Base-by-base conservation (phyloP, 2,888 invertebrate species). In the Caenorhabditis sp. region DNA sequence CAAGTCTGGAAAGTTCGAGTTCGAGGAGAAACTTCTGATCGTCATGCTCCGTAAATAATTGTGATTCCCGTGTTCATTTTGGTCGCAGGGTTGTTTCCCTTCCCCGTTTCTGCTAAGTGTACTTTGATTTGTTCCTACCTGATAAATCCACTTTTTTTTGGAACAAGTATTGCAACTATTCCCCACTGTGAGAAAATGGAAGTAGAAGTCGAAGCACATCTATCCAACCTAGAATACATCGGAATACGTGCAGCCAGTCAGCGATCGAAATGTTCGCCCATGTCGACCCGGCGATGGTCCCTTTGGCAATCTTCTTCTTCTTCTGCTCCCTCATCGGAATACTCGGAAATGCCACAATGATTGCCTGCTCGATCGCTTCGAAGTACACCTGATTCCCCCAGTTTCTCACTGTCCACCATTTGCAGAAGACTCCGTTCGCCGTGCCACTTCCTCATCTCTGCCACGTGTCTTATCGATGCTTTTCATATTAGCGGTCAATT, bases 21-120 rank as follows among this genome's bases (percentile, higher is more conserved):
- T 88, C 53, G 88, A 88, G 70, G 88, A 88, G 79, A 88, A 88
- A 70, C 58, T 88, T 47, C 65, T 83, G 68, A 86, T 88, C 56
- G 82, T 86, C 64, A 69, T 88, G 58, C 68, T 88, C 61, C 83
- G 74, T 60, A 76, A 76, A 61, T 76, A 61, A 76, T 76, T 67
- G 60, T 76, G 67, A 76, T 76, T 64, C 22, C 37, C 51, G 11
- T 37, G 53, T 64, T 35, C 37, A 4, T 44, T 67, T 53, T 61
- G 26, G 15, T 15, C 55, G 24, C 62, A 72, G 55, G 62, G 61
- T 62, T 50, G n/a, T n/a, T n/a, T n/a, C 40, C 26, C 53, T 71
- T 70, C 61, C 62, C 24, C 37, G 60, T 5, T 37, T 51, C 35
- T 53, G 24, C 61, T 60, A 40, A 61, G 50, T 53, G 71, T 70